phyloP scores from a whole-genome alignment of 2,797 vertebrate genomes.

The Scolopax rusticola region DNA sequence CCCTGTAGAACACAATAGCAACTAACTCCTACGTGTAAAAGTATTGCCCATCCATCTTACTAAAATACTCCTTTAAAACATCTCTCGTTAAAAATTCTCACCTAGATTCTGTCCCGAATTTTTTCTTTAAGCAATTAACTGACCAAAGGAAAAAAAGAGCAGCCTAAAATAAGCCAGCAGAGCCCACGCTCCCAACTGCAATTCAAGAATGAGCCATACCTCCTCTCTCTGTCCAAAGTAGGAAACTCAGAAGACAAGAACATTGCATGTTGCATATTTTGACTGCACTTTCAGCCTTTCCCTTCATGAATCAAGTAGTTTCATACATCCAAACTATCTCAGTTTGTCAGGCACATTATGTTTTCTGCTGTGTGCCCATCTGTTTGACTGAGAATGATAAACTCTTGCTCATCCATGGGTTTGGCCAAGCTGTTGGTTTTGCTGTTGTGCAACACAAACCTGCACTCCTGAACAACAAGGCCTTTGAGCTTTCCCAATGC shows the following conservation, averaged over 20 bases:
- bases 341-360: background rate
- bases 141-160: background rate
- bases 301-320: background rate
- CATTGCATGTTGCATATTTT: background rate
- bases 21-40: background rate
- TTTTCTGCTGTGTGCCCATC: background rate
- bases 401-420: conserved; percentile 46
- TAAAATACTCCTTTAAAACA: background rate
- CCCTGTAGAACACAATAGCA: background rate
- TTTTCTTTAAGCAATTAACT: background rate
- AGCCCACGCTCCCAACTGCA: background rate
- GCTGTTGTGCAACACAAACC: conserved; percentile 38
- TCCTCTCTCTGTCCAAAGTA: background rate
- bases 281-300: conserved; percentile 3
- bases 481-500: conserved; percentile 26
- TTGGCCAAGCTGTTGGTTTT: conserved; percentile 26
- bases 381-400: background rate
- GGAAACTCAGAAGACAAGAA: background rate
- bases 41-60: background rate
- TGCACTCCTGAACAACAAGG: background rate
- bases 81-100: background rate
- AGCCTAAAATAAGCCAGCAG: background rate
- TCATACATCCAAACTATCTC: background rate
- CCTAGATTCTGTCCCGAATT: background rate
- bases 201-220: background rate